Evolutionary conservation across 2,113 vertebrate species (phyloP), one percentile per base, ranked within the genome.

Genomic region (Syngnathus scovelli): DNA sequence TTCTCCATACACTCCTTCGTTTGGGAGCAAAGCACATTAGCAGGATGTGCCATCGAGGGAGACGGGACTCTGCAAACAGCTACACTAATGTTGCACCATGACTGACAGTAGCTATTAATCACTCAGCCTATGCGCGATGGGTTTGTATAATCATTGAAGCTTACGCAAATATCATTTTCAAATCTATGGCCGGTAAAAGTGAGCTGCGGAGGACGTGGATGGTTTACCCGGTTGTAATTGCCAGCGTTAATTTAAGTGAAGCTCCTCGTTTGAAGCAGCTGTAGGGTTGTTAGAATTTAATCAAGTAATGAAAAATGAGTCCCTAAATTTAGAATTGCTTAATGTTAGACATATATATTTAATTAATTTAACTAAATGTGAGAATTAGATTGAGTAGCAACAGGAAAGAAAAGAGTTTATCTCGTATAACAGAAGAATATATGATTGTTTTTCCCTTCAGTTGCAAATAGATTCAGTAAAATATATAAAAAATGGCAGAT

Each of bases 101-200:
- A 83, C 74, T 80, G 84, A 84, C 83, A 79, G 74, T 49, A 41
- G 13, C 83, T 69, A 89, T 87, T 87, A 89, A 89, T 89, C 87
- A 89, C 78, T 61, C 33, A 51, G 72, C 37, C 65, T 78, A 77
- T 66, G 76, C 55, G 80, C 70, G 74, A 85, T 76, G 76, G 79
- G 48, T 77, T 78, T 78, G 81, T 82, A 75, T 67, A 82, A 79
- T 80, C 56, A 80, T 75, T 81, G 77, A 46, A 74, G 71, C 74
- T 73, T 70, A 81, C 67, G 67, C 77, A 69, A 74, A 80, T 75
- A 66, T 67, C 51, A 66, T 83, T 83, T 59, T 61, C 79, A 72
- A 82, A 75, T 70, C 70, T 58, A 66, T 72, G 68, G 61, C 55
- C 54, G 18, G 63, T 68, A 59, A 61, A 80, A 85, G 84, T 78